Evolutionary conservation across 1,140 invertebrate genomes (phyloP).

Genomic region (Halotydeus destructor): DNA sequence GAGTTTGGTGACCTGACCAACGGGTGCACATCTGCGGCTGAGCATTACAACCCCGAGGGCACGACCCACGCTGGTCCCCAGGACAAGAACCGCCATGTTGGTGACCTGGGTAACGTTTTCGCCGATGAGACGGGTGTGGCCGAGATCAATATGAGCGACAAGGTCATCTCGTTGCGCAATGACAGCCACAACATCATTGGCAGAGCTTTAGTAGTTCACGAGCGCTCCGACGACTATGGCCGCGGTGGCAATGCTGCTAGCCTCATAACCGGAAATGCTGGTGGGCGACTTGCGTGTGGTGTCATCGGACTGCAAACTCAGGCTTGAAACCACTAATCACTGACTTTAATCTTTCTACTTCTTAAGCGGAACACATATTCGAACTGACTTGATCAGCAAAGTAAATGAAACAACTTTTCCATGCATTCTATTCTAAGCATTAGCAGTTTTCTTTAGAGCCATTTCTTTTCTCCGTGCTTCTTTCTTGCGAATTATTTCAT

Average conservation of each 20-base stretch:
- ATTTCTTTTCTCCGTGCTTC: neutral
- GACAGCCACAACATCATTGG: slow-evolving; percentile 22
- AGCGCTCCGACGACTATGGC: slow-evolving; percentile 81
- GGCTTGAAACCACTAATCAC: no score
- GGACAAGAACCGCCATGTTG: slow-evolving; percentile 30
- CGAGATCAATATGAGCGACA: slow-evolving; percentile 3
- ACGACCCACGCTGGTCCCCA: slow-evolving; percentile 29
- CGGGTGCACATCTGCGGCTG: slow-evolving; percentile 26
- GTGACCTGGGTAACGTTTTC: slow-evolving; percentile 29
- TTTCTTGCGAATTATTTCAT: neutral
- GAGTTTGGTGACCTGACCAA: slow-evolving; percentile 21
- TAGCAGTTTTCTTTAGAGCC: no score
- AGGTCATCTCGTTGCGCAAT: slow-evolving; percentile 15
- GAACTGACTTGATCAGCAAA: no score
- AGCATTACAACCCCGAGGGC: slow-evolving; percentile 27
- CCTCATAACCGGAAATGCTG: slow-evolving; percentile 88
- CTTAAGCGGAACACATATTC: no score
- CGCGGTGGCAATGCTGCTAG: slow-evolving; percentile 77
- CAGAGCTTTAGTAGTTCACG: slow-evolving; percentile 39
- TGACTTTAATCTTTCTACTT: no score
- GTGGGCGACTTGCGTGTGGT: slow-evolving; percentile 78
- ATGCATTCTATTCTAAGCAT: no score
- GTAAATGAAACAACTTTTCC: no score
- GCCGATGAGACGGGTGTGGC: slow-evolving; percentile 14
- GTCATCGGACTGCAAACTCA: slow-evolving; percentile 65